Evolutionary conservation across 2,888 invertebrate species (phyloP), one percentile per base, ranked within the genome.

Genomic region (Bimastos eiseni): DNA sequence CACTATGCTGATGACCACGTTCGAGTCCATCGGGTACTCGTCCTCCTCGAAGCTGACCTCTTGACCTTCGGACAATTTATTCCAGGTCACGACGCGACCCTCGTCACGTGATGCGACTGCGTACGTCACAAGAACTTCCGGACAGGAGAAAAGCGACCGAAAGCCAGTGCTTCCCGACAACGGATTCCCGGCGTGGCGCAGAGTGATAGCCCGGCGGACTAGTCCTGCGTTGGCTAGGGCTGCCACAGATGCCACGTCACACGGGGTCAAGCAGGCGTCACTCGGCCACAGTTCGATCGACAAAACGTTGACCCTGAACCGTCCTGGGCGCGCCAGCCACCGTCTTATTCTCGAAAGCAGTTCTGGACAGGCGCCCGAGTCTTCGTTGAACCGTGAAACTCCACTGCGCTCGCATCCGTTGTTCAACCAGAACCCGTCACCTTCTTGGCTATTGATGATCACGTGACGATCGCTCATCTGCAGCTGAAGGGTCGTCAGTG

Each of bases 21-120:
- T 86, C 86, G 86, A 86, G 34, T 86, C 86, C 86, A 86, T 86
- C 86, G 86, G 86, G 24, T 36, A 86, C 86, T 86, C 86, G 86
- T 86, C 86, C 86, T 86, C 86, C 36, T 86, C 86, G 86, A 86
- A 86, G 36, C 34, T 37, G 86, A 86, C 86, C 86, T 86, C 86
- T 24, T 86, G 86, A 86, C 86, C 86, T 86, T 86, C 86, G 19
- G 36, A 34, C 36, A 86, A 34, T 19, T 37, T 34, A 37, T 86
- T 86, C 86, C 86, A 86, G 5, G 86, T 86, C 36, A 86, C 86
- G 86, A 86, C 86, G 36, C 86, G 86, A 86, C 86, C 86, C 86
- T 86, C 86, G 86, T 86, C 86, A 37, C 86, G 86, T 86, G 86
- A 86, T 24, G 86, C 86, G 19, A 86, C 86, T 36, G 36, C 86